Evolutionary conservation across 2,888 invertebrate genomes (phyloP), one percentile per base, ranked within the genome.

Genomic region (Invenusta paracnida): DNA sequence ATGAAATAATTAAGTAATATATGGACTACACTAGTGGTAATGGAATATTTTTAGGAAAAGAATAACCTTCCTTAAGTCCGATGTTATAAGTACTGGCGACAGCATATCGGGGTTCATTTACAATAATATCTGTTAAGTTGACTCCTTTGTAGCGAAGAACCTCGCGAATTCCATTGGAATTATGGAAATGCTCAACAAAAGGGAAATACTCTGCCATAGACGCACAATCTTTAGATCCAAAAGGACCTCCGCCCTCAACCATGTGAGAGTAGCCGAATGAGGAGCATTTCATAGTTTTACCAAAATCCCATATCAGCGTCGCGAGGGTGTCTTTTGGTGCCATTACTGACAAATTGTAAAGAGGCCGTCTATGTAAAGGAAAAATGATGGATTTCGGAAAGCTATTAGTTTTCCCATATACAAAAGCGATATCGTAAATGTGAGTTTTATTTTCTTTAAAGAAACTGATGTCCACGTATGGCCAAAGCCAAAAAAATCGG

Each of bases 391-490:
- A 66, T 67, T 87, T 87, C 11, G 85, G 87, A 82, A 87, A 88
- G 17, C 85, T 67, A 30, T 81, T 83, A 29, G 2, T 13, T 5
- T 85, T 23, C 5, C 73, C 27, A 48, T 87, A 88, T 48, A 86
- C 83, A 67, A 85, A 82, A 1, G 87, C 83, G 67, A 82, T 86
- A 84, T 88, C 88, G 85, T 86, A 85, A n/a, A 88, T 87, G 81
- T 87, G 88, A 23, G 88, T 88, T 67, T 23, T 81, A 48, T 88
- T 88, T 83, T 88, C 87, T 1, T 67, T 31, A 83, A 73, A 88
- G 85, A 87, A 88, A 66, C 87, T 87, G 66, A 88, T 87, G 83
- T 88, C 88, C n/a, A 88, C 30, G 66, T 88, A 88, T 5, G 88
- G 88, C 87, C 87, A 88, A n/a, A 67, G 67, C 88, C 88, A 88